Evolutionary conservation across 2,888 invertebrate species (phyloP).

Genomic region (Acrobasis consociella): DNA sequence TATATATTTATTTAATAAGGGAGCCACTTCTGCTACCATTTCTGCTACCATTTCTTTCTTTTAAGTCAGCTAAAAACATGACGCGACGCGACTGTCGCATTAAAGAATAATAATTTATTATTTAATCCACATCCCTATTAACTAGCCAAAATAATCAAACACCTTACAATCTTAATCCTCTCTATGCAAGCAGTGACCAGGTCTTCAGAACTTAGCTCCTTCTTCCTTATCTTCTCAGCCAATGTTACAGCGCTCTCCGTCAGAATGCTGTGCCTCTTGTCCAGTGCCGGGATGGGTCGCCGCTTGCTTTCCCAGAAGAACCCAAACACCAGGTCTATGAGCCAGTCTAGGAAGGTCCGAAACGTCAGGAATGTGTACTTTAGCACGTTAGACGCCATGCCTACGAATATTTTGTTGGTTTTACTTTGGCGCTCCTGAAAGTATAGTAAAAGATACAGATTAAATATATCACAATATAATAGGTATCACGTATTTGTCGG

Average conservation of each 20-base stretch:
- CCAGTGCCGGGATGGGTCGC: constrained; percentile 59
- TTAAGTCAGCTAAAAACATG: too few species aligned
- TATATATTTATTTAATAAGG: too few species aligned
- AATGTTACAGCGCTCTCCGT: constrained; percentile 85
- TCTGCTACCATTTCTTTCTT: too few species aligned
- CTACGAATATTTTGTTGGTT: constrained; percentile 60
- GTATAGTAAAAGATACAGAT: constrained; percentile 4
- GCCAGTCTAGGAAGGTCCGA: constrained; percentile 58
- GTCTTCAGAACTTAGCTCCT: constrained; percentile 85
- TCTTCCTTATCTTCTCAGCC: constrained; percentile 85
- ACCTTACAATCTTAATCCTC: constrained; percentile 86
- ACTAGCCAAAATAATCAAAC: not conserved
- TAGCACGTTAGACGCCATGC: constrained; percentile 58
- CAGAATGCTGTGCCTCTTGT: constrained; percentile 58
- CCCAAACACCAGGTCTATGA: constrained; percentile 62
- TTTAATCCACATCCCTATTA: too few species aligned
- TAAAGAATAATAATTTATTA: too few species aligned
- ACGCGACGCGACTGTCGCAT: too few species aligned
- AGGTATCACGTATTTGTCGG: too few species aligned
- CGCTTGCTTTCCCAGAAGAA: constrained; percentile 59
- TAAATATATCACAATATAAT: too few species aligned
- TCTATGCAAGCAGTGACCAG: constrained; percentile 89
- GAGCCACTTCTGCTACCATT: too few species aligned
- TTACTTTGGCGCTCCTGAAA: constrained; percentile 56
- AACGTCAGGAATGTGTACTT: constrained; percentile 58